Evolutionary conservation across 2,797 vertebrate genomes (phyloP).

Genomic region (Sebastiscus tertius): DNA sequence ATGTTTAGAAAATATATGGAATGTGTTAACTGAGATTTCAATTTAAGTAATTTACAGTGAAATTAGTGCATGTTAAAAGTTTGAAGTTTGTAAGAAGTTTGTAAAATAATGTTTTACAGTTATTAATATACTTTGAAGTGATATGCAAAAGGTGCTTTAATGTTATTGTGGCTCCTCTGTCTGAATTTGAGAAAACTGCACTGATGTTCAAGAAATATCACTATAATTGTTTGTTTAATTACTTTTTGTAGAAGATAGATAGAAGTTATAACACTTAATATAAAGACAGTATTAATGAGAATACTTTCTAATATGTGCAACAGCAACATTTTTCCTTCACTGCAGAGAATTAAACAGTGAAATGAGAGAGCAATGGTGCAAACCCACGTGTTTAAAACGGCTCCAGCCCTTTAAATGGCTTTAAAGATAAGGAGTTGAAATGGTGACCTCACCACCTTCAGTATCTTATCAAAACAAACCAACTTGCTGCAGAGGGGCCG

Average conservation of each 20-base stretch:
- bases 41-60: background rate
- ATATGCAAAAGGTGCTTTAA: background rate
- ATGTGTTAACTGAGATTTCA: background rate
- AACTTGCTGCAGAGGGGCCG: slow-evolving; percentile 48
- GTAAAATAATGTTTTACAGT: background rate
- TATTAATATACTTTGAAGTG: background rate
- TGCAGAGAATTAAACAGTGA: background rate
- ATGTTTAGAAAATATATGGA: background rate
- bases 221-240: background rate
- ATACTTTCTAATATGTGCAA: background rate
- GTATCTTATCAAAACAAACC: slow-evolving; percentile 69
- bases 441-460: slow-evolving; percentile 46
- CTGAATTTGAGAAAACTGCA: background rate
- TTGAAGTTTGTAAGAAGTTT: too few relatives aligned
- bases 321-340: background rate
- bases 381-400: slow-evolving; percentile 7
- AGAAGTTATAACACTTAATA: background rate
- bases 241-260: background rate
- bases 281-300: background rate
- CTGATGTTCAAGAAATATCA: background rate
- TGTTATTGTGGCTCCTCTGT: background rate
- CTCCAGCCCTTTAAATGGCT: slow-evolving; percentile 68
- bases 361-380: background rate
- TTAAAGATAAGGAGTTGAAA: slow-evolving; percentile 63
- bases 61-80: background rate